Conservation (phyloP, 2,888 invertebrate species). For the Platerodrilus igneus region DNA sequence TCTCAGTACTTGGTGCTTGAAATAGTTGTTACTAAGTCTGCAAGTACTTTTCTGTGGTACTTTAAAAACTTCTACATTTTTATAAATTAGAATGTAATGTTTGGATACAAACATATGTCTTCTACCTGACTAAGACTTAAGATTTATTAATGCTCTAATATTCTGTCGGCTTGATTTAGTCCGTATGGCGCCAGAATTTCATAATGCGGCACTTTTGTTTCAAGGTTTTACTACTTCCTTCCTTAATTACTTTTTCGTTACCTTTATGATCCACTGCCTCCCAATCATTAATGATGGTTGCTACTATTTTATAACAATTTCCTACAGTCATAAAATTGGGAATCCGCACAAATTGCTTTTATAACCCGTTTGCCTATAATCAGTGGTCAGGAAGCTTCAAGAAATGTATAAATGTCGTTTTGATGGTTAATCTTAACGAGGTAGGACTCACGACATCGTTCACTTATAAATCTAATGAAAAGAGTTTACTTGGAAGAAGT, state of each 20-base stretch:
- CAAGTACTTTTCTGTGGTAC: too few species aligned
- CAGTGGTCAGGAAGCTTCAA: conserved; percentile 25
- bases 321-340: conserved; percentile 6
- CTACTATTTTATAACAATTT: conserved; percentile 6
- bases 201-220: conserved; percentile 22
- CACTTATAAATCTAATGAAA: conserved; percentile 32
- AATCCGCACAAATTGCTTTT: conserved; percentile 22
- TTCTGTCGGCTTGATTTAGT: conserved; percentile 21
- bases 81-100: conserved; percentile 5
- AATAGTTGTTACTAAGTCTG: too few species aligned
- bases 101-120: conserved; percentile 5
- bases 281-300: background rate
- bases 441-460: conserved; percentile 27
- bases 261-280: conserved; percentile 12
- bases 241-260: conserved; percentile 18
- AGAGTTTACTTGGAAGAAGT: conserved; percentile 32
- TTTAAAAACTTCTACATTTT: too few species aligned
- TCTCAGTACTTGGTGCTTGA: too few species aligned
- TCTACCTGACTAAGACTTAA: conserved; percentile 17
- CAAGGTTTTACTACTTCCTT: conserved; percentile 14
- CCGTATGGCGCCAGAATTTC: conserved; percentile 20
- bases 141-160: conserved; percentile 22
- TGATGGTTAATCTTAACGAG: conserved; percentile 31
- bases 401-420: conserved; percentile 32
- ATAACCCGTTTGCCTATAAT: background rate